Percentiles rank a stretch among this genome's conserved stretches.
These are phyloP conservation scores for Lycia hirtaria DNA, from an alignment of 2,888 invertebrate genomes.

Conservation along the genomic window DNA sequence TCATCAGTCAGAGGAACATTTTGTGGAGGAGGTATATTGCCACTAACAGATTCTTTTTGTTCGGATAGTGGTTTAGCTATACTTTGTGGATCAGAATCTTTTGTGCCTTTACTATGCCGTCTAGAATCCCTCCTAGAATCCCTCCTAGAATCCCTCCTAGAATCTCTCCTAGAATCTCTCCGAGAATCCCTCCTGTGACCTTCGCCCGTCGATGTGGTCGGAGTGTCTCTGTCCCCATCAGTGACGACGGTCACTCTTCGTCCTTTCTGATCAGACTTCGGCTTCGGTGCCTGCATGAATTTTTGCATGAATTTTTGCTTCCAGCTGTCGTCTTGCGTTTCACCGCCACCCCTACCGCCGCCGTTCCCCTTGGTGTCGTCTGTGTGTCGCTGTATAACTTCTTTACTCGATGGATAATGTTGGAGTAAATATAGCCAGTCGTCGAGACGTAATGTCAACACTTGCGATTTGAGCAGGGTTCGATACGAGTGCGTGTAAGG, in stretches of 20 bases:
- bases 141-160: neutral
- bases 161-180: neutral
- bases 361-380: conserved; percentile 10
- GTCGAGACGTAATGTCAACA: conserved; percentile 61
- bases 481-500: conserved; percentile 64
- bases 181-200: no score
- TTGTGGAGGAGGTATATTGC: neutral
- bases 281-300: conserved; percentile 4
- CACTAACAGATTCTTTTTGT: neutral
- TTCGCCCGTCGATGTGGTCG: neutral
- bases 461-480: conserved; percentile 60
- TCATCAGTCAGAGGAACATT: neutral
- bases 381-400: conserved; percentile 52
- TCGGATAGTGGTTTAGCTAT: no score
- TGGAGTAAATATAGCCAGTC: conserved; percentile 67
- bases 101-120: neutral
- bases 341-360: conserved; percentile 1
- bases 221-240: neutral
- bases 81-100: neutral
- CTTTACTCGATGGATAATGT: conserved; percentile 64
- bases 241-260: conserved; percentile 7
- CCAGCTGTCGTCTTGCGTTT: conserved; percentile 9
- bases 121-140: neutral
- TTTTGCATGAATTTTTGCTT: no score
- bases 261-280: neutral